Percentiles rank a stretch among this genome's conserved stretches.
Evolutionary conservation across 2,797 vertebrate genomes (phyloP).

Genomic region (Tympanoctomys barrerae): DNA sequence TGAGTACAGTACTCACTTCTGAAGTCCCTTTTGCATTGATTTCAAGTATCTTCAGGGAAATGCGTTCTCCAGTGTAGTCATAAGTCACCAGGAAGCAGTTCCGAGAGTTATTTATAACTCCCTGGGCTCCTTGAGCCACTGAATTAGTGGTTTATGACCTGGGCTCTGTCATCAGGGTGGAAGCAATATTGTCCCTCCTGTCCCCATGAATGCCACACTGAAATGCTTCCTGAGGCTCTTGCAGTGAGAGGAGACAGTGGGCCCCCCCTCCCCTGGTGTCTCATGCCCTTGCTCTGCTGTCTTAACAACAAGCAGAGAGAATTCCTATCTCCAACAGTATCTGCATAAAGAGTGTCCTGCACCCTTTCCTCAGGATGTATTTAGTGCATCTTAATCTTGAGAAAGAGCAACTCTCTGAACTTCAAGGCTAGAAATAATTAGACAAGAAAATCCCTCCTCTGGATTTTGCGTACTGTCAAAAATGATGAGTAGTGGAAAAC

Average conservation of each 20-base stretch:
- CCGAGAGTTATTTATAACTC: constrained; percentile 9
- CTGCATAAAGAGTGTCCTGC: constrained; percentile 69
- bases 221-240: neutral
- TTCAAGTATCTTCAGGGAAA: neutral
- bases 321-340: constrained; percentile 41
- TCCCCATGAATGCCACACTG: rapidly evolving
- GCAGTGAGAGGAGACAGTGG: neutral
- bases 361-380: constrained; percentile 88
- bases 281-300: neutral
- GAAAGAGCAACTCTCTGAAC: constrained; percentile 73
- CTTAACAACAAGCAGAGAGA: neutral
- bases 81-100: neutral
- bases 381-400: constrained; percentile 72
- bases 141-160: neutral
- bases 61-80: neutral
- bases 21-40: neutral
- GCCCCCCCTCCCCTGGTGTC: neutral
- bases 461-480: constrained; percentile 78
- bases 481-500: constrained; percentile 77
- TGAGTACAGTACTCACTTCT: neutral
- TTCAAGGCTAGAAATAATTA: constrained; percentile 77
- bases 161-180: neutral
- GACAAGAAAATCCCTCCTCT: constrained; percentile 79
- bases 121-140: neutral
- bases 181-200: neutral